phyloP scores from a whole-genome alignment of 2,113 vertebrate genomes.

The Leptobrachium ailaonicum region DNA sequence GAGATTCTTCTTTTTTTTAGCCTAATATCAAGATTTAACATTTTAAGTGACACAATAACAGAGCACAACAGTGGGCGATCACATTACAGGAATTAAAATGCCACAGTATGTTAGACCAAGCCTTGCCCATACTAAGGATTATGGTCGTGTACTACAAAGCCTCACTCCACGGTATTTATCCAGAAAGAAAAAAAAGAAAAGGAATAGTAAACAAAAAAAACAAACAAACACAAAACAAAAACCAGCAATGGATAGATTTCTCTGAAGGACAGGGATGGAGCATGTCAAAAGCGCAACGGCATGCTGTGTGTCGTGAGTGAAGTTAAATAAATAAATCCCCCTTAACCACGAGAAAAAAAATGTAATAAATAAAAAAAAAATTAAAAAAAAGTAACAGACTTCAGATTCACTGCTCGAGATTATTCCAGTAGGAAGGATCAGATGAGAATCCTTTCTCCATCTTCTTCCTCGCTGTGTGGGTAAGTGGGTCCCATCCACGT shows the following conservation, averaged over 20 bases:
- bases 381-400: conserved; percentile 44
- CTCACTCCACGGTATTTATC: conserved; percentile 62
- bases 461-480: conserved; percentile 71
- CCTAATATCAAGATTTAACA: conserved; percentile 66
- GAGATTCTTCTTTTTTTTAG: conserved; percentile 51
- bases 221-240: not conserved
- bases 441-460: conserved; percentile 72
- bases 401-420: conserved; percentile 61
- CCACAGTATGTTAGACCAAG: conserved; percentile 55
- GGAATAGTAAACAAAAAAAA: not conserved
- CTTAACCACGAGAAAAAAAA: not conserved
- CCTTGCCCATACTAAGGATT: conserved; percentile 59
- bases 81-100: conserved; percentile 65
- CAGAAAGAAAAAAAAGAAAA: conserved; percentile 4
- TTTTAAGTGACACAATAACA: conserved; percentile 65
- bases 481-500: conserved; percentile 81
- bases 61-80: conserved; percentile 62
- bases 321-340: conserved; percentile 55
- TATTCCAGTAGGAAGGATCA: conserved; percentile 69
- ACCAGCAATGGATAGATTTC: conserved; percentile 53
- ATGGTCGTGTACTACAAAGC: conserved; percentile 57
- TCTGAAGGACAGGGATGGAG: conserved; percentile 58
- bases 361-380: too few relatives aligned
- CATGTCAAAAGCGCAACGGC: conserved; percentile 62
- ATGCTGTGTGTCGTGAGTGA: conserved; percentile 68